Evolutionary conservation across 2,797 vertebrate genomes (phyloP), one percentile per base, ranked within the genome.

Genomic region (Buceros bicornis): DNA sequence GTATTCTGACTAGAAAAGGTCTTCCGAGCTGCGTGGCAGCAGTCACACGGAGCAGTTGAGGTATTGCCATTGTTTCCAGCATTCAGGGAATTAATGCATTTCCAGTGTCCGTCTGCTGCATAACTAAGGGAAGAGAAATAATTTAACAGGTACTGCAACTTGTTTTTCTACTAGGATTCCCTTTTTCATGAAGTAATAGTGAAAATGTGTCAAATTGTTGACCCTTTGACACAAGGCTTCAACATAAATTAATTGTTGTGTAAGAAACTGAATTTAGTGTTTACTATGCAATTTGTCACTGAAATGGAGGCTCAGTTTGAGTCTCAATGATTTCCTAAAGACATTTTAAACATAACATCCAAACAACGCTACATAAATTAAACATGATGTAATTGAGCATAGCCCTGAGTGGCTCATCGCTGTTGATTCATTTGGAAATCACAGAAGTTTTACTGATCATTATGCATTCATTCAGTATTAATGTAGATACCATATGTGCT

Each of bases 351-450:
- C 58, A 93, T 92, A 90, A 97, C 69, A 92, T 96, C 93, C 91
- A 97, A 97, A 96, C 83, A 96, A 96, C 96, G 93, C 88, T 79
- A 95, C 87, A 96, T 97, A 96, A 97, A 96, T 97, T 96, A 96
- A 97, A 96, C 93, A 97, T 96, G 91, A 97, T 96, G 90, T 96
- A 96, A 96, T 93, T 95, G 87, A 95, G 73, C 86, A 83, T 87
- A 97, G 90, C 74, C 64, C 89, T 96, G 96, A 97, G 95, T 93
- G 94, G 86, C 84, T 92, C 76, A 92, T 89, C 80, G 86, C 35
- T 95, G 93, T 94, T 97, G 97, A 97, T 97, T 97, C 95, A 94
- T 95, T 74, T 97, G 92, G 88, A 97, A 97, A 97, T 94, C 95
- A 94, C 64, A 91, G 89, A 96, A 69, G 51, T 97, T 94, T 97